phyloP scores from a whole-genome alignment of 2,797 vertebrate genomes.

The Sebastes wilsoni region DNA sequence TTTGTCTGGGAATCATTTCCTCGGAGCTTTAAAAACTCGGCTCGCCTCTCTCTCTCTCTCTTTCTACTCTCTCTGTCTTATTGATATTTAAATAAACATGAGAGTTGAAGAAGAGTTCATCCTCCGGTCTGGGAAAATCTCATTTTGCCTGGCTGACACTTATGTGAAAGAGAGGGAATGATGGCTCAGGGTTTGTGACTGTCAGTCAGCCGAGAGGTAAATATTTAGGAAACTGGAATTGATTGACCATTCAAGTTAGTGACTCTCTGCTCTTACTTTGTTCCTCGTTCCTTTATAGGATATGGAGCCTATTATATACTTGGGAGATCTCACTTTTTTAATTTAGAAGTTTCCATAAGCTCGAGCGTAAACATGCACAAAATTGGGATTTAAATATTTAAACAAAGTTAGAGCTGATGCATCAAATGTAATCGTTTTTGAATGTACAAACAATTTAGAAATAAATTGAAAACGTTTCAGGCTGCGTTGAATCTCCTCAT shows the following conservation, averaged over 20 bases:
- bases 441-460: neutral
- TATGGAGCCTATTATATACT: neutral
- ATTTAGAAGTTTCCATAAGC: neutral
- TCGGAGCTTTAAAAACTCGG: slow-evolving; percentile 1
- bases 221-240: slow-evolving; percentile 25
- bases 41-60: neutral
- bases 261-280: neutral
- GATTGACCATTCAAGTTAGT: slow-evolving; percentile 9
- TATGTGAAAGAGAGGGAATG: slow-evolving; percentile 29
- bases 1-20: neutral
- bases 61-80: neutral
- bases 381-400: neutral
- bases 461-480: neutral
- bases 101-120: slow-evolving; percentile 47
- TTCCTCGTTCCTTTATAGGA: neutral
- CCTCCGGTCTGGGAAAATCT: slow-evolving; percentile 32
- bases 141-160: slow-evolving; percentile 47
- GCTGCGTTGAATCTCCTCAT: neutral
- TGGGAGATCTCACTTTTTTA: neutral
- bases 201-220: neutral
- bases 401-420: too few relatives aligned
- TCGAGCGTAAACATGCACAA: neutral
- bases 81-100: slow-evolving; percentile 32
- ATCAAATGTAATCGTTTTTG: neutral
- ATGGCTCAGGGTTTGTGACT: slow-evolving; percentile 5